Base-by-base conservation (phyloP, 1,140 invertebrate species). In the Cecropterus lyciades region DNA sequence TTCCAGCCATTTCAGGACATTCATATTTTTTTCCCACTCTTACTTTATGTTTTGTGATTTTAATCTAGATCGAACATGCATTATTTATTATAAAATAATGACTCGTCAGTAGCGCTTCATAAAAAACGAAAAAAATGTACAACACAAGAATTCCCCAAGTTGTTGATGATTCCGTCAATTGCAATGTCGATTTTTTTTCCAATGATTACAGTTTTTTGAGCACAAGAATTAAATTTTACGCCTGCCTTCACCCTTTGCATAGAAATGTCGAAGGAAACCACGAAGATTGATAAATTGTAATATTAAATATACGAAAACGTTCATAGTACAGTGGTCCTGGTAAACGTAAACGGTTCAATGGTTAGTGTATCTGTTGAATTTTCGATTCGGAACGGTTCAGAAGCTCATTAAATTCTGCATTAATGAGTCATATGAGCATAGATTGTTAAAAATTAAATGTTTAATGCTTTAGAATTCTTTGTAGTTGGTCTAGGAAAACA, bases 191-290 rank as follows among this genome's bases (percentile, higher is more conserved):
- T 11, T 37, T 11, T 37, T 37, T n/a, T 37, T 8, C 30, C 33
- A n/a, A 37, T 37, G 33, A 37, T 37, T n/a, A 37, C 33, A 37
- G 33, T 11, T n/a, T 1, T n/a, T 37, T 10, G 33, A n/a, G 33
- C 33, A 37, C 10, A 37, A n/a, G n/a, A 37, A 37, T 37, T 37
- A 37, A 37, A 37, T 37, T 37, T 37, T 37, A 37, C 33, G 33
- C 33, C 11, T 37, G 33, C 33, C 33, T 37, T 37, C 11, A 9
- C 33, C 33, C 4, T 37, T 37, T 37, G 33, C 33, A 37, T 37
- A 37, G n/a, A 11, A n/a, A 37, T 11, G n/a, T n/a, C n/a, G 4
- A 7, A 37, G 33, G 33, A n/a, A n/a, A n/a, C 11, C 33, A 37
- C 33, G 7, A 37, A 11, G 11, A 4, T n/a, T n/a, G n/a, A 10